Evolutionary conservation across 2,113 vertebrate genomes (phyloP).

Genomic region (Daubentonia madagascariensis): DNA sequence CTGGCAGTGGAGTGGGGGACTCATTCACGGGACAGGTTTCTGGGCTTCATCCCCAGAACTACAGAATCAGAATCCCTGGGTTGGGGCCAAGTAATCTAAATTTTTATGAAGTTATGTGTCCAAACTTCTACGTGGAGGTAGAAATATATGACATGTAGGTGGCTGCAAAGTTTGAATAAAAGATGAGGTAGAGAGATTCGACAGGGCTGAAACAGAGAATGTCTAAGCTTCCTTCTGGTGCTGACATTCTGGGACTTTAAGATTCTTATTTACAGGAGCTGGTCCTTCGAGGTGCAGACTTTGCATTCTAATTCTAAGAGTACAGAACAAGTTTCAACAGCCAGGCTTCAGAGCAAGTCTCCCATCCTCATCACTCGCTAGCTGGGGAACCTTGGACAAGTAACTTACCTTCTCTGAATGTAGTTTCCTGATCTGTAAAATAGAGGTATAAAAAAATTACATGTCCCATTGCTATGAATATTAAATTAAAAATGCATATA

Average conservation of each 20-base stretch:
- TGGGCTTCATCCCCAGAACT: background rate
- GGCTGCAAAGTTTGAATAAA: background rate
- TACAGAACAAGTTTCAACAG: background rate
- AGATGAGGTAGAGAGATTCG: background rate
- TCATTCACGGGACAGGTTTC: background rate
- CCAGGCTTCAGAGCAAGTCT: background rate
- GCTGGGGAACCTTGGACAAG: background rate
- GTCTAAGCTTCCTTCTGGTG: background rate
- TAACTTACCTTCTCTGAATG: background rate
- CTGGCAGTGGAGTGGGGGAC: no score
- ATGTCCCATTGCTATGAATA: background rate
- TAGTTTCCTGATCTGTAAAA: background rate
- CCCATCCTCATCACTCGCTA: background rate
- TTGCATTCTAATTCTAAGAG: background rate
- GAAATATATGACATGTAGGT: background rate
- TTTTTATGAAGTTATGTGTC: background rate
- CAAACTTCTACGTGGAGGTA: background rate
- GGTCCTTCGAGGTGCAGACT: background rate
- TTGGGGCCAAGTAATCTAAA: background rate
- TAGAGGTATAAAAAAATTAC: background rate
- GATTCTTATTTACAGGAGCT: background rate
- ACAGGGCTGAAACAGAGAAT: background rate
- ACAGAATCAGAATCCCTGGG: background rate
- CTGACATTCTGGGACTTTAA: background rate
- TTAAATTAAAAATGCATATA: background rate